Conservation (phyloP, 2,797 vertebrate species). For the Galaxias olidus region DNA sequence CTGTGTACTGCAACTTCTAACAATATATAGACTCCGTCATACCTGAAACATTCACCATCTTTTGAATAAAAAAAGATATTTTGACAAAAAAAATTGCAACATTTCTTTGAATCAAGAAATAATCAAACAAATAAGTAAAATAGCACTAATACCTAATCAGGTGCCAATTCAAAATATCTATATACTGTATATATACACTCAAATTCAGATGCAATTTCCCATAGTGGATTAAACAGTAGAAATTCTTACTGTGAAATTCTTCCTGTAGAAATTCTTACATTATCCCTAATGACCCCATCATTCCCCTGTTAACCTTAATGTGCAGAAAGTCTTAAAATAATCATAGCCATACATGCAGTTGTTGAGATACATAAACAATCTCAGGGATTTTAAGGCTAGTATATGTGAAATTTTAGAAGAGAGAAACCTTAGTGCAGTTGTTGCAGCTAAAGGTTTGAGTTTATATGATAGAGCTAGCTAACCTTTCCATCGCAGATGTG, state of each 20-base stretch:
- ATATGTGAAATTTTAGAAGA: conserved; percentile 69
- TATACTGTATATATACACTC: conserved; percentile 57
- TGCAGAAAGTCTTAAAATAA: conserved; percentile 81
- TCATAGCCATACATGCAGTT: conserved; percentile 76
- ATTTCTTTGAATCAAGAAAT: conserved; percentile 58
- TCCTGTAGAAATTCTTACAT: conserved; percentile 72
- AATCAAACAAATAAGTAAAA: conserved; percentile 52
- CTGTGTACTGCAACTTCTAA: conserved; percentile 66
- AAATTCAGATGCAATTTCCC: conserved; percentile 61
- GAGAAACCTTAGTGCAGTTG: conserved; percentile 66
- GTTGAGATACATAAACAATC: conserved; percentile 72
- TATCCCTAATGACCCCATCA: conserved; percentile 63
- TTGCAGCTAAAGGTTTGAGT: conserved; percentile 65
- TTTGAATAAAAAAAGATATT: conserved; percentile 41
- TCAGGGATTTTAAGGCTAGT: conserved; percentile 77
- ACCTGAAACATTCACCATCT: conserved; percentile 39
- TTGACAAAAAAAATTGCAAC: conserved; percentile 56
- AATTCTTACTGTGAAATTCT: conserved; percentile 70
- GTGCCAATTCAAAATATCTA: conserved; percentile 62
- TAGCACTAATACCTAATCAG: conserved; percentile 63
- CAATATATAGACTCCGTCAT: conserved; percentile 29
- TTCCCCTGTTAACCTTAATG: conserved; percentile 73
- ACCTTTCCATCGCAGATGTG: conserved; percentile 56
- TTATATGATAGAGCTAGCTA: conserved; percentile 50
- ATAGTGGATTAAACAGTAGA: conserved; percentile 60